Base-by-base conservation (phyloP, 2,797 vertebrate species). In the Sebastes nivosus region DNA sequence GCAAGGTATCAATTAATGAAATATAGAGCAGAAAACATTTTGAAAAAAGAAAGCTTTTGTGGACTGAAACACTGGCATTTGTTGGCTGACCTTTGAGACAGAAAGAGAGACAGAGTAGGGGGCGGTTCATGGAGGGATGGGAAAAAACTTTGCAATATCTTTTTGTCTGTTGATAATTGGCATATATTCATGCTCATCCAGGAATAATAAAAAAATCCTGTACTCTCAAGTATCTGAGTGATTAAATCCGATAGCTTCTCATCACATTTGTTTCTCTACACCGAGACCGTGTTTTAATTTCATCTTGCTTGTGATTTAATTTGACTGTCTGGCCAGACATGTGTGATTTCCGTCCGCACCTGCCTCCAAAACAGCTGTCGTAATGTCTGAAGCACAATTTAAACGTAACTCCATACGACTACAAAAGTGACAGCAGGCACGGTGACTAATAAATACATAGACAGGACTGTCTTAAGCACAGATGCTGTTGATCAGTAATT, bases 401-500 rank as follows among this genome's bases (percentile, higher is more conserved):
- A 69, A 86, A 82, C 64, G 34, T n/a, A 65, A 66, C 36, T 27
- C 57, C 14, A 70, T 86, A 75, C 30, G 8, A 6, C 36, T 25
- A 34, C 16, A 32, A 54, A 80, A 52, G 30, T 59, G 71, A 50
- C 61, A 71, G 54, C 75, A 82, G 63, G 58, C 14, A 5, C 14
- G 3, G 3, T 74, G 72, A 64, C 67, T 80, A 57, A 87, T 70
- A 69, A 67, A 77, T 3, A 64, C 29, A 25, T 64, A 24, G 30
- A 32, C 71, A 4, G 24, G 77, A 72, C 70, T 72, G 73, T 70
- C 6, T 73, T 77, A 66, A 77, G 34, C 75, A 74, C 77, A 85
- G 58, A 83, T 79, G 81, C 55, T 87, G 71, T 79, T 83, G 60
- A 88, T 85, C 64, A 8, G 32, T 10, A 65, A 55, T 79, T 76